Evolutionary conservation across 2,888 invertebrate genomes (phyloP), one percentile per base, ranked within the genome.

Genomic region (Netelia fuscicornis): DNA sequence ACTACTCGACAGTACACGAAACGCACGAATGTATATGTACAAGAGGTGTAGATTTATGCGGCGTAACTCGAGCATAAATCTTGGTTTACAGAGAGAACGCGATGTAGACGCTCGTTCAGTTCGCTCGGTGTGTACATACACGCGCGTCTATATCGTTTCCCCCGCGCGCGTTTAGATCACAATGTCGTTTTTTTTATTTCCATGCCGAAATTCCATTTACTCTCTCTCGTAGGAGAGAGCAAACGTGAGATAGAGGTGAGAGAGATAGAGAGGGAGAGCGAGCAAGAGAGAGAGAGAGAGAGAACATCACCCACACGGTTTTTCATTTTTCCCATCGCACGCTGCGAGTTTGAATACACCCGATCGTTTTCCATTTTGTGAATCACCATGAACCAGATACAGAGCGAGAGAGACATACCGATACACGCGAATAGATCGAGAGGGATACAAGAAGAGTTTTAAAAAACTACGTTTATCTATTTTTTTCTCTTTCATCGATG

Each of bases 31-130:
- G 62, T 30, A 23, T 70, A 37, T 67, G 37, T 37, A 37, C 37
- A 37, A 67, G 76, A 44, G 76, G 76, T 84, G 83, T 85, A 89
- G 89, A 86, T 89, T 90, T 90, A 90, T 89, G 86, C 89, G 86
- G 86, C 86, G 88, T 88, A 89, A 86, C 87, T 86, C 81, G 88
- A 86, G 88, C 90, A 90, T 90, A 90, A 90, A 91, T 91, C 87
- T 87, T 89, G 89, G 90, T 91, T 91, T 90, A 88, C 90, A 74
- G 74, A 74, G 74, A 56, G 74, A 56, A 44, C 78, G 81, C 72
- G 56, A 54, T 68, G 71, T 60, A 68, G 71, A 52, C 20, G 62
- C 62, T 54, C 65, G 48, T 13, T 65, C 37, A 37, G 37, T 37
- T 37, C 6, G 3, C 37, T 52, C 52, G 30, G 30, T 67, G 11